These are phyloP conservation scores for Oscheius onirici DNA, from an alignment of 2,888 invertebrate species.

Conservation along the genomic window DNA sequence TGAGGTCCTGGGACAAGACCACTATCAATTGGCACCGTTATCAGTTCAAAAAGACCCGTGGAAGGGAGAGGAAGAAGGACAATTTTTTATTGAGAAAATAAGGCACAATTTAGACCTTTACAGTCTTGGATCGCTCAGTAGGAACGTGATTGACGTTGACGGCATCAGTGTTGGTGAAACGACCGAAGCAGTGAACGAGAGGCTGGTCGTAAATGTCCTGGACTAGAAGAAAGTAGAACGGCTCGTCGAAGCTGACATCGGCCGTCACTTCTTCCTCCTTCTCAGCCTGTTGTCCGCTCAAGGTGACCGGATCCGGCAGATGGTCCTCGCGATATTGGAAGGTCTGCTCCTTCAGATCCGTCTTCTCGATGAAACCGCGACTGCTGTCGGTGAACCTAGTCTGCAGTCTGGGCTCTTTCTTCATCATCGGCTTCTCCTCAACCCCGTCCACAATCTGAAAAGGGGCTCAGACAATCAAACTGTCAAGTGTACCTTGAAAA, in stretches of 20 bases:
- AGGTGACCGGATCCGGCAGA: background rate
- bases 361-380: background rate
- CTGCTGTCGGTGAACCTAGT: background rate
- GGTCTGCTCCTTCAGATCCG: background rate
- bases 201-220: constrained; percentile 14
- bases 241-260: constrained; percentile 3
- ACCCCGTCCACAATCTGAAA: background rate
- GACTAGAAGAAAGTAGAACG: constrained; percentile 24
- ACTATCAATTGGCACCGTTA: too few relatives aligned
- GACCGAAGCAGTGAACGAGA: constrained; percentile 26
- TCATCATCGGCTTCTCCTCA: background rate
- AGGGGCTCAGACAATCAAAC: background rate
- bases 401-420: background rate
- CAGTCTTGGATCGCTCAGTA: background rate
- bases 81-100: too few relatives aligned
- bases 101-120: background rate
- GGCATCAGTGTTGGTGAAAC: background rate
- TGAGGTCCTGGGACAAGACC: too few relatives aligned
- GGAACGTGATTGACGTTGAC: too few relatives aligned
- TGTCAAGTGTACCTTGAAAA: constrained; percentile 1
- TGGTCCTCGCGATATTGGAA: background rate
- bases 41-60: background rate
- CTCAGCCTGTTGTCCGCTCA: background rate
- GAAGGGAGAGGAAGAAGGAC: background rate
- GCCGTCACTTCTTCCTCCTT: background rate